phyloP scores from a whole-genome alignment of 2,113 vertebrate genomes.

The Cromileptes altivelis region DNA sequence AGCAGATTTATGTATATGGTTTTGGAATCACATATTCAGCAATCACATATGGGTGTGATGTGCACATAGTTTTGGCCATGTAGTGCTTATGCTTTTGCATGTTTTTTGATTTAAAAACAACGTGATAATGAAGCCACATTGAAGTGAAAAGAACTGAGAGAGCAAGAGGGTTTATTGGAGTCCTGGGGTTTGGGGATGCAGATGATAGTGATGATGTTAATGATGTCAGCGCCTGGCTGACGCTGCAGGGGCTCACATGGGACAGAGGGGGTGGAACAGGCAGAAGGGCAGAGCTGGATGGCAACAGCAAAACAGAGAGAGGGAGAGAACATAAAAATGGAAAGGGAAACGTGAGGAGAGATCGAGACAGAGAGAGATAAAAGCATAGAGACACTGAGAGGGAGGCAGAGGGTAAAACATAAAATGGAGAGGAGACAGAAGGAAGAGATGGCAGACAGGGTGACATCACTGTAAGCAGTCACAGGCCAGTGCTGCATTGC shows the following conservation, averaged over 20 bases:
- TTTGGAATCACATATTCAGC: not conserved
- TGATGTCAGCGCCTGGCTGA: conserved; percentile 42
- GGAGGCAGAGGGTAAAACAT: not conserved
- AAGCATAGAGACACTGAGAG: not conserved
- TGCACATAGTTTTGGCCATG: not conserved
- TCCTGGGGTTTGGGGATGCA: not conserved
- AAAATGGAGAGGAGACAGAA: conserved; percentile 3
- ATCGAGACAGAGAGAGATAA: not conserved
- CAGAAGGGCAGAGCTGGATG: conserved; percentile 4
- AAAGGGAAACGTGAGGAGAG: not conserved
- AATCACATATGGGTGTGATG: not conserved
- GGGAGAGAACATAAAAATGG: not conserved
- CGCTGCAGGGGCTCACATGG: conserved; percentile 31
- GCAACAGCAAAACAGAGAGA: not conserved
- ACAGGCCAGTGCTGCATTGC: conserved; percentile 71
- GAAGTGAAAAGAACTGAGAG: not conserved
- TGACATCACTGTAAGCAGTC: conserved; percentile 68
- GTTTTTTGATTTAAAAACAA: not conserved
- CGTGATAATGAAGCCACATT: not conserved
- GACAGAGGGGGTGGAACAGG: not conserved
- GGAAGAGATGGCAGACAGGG: conserved; percentile 13
- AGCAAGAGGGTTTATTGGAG: not conserved
- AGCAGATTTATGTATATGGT: not conserved
- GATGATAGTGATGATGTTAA: not conserved
- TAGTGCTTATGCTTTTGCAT: not conserved